Base-by-base conservation (phyloP, 2,113 vertebrate genomes). In the Lonchura striata region DNA sequence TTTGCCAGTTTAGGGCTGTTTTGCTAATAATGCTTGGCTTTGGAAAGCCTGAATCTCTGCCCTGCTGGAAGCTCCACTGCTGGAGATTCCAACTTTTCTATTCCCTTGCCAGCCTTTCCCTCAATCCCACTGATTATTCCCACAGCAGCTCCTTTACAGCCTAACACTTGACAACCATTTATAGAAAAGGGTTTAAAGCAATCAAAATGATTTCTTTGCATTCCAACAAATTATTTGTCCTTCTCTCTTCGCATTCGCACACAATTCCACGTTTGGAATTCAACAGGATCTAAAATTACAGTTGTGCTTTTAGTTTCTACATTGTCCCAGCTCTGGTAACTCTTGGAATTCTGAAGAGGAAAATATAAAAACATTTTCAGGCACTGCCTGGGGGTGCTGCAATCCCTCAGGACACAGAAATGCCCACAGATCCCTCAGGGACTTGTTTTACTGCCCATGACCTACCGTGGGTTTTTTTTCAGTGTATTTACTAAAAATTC, bases 401-500 rank as follows among this genome's bases (percentile, higher is more conserved):
- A 66, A 42, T 8, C 4, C 33, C 76, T n/a, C 61, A 35, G 25
- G 42, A 28, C 1, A 25, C 19, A 16, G 2, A 2, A 41, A 76
- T 4, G 9, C 11, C 39, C 60, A 5, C 5, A 30, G 24, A 66
- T 35, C 50, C 53, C 24, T 35, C 57, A 53, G 22, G 49, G 90
- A 77, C 72, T 46, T 47, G 46, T 53, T 65, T 91, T 15, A 84
- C 82, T 98, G 98, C 96, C 98, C 98, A 97, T 98, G 94, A 96
- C 94, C 82, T 98, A 99, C 99, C 99, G 99, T 98, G 99, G 99
- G 97, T 99, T 99, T 98, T 99, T 99, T 98, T 99, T 99, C 99
- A 99, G 99, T 98, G 99, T 99, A 98, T 99, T 99, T 98, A 99
- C 99, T 98, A 99, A 98, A 98, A 99, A 99, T 98, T 99, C 99